phyloP scores from a whole-genome alignment of 2,113 vertebrate genomes.

The Alligator sinensis region DNA sequence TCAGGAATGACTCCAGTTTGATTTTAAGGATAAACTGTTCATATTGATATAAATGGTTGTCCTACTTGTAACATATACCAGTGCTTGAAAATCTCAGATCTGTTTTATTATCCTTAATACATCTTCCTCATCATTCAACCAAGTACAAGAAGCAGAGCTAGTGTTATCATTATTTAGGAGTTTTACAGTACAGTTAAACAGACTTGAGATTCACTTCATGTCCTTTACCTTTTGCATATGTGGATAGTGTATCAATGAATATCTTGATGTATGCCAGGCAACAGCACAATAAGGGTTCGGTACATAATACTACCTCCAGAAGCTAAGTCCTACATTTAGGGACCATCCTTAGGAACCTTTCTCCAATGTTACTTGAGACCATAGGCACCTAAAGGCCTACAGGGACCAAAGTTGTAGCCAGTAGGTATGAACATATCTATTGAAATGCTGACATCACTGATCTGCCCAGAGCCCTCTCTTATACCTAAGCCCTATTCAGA shows the following conservation, averaged over 20 bases:
- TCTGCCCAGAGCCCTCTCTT: no score
- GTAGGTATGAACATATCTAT: no score
- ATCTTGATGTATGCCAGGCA: no score
- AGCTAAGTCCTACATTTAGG: no score
- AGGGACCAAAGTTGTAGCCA: no score
- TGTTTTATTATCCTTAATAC: background rate
- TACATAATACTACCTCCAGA: no score
- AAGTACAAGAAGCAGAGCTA: background rate
- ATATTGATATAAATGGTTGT: background rate
- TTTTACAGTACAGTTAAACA: background rate
- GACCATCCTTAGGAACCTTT: no score
- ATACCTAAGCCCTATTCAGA: no score
- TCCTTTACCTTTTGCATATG: background rate
- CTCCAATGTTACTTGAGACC: no score
- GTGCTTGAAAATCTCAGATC: background rate
- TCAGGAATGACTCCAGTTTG: background rate
- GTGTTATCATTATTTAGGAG: background rate
- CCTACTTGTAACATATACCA: background rate
- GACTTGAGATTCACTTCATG: background rate
- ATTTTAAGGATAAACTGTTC: background rate
- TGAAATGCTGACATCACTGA: no score
- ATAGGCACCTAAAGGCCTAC: no score
- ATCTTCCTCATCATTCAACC: background rate
- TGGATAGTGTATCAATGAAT: background rate
- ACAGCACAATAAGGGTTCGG: no score